Conservation (phyloP, 2,797 vertebrate genomes). For the Spinus olivaceus region DNA sequence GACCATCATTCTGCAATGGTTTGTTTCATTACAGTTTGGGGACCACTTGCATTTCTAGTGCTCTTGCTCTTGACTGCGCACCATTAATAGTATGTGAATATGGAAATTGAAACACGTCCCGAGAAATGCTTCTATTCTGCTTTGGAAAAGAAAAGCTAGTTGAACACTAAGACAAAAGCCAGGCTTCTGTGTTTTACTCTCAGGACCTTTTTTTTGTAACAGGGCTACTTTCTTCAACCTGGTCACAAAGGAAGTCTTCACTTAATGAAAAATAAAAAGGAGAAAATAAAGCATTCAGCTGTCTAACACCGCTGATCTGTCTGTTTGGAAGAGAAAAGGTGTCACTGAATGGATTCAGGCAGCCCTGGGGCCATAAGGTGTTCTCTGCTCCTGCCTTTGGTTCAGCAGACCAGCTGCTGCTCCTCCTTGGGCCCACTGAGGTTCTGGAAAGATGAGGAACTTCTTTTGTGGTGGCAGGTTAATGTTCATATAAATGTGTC, state of each 20-base stretch:
- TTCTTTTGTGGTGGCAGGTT: conserved; percentile 48
- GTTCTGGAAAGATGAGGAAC: not conserved
- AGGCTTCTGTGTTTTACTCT: conserved; percentile 77
- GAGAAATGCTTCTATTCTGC: conserved; percentile 38
- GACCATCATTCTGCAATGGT: conserved; percentile 19
- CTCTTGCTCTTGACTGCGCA: conserved; percentile 41
- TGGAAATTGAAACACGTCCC: conserved; percentile 48
- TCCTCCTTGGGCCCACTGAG: not conserved
- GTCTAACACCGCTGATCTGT: conserved; percentile 16
- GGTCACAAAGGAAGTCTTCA: conserved; percentile 68
- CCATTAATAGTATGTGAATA: conserved; percentile 55
- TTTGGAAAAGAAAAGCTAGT: conserved; percentile 56
- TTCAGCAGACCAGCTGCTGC: conserved; percentile 18
- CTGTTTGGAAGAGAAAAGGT: conserved; percentile 4
- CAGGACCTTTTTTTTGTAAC: conserved; percentile 79
- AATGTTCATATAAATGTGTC: conserved; percentile 57
- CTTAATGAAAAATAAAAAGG: not conserved
- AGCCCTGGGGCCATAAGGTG: not conserved
- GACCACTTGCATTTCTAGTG: conserved; percentile 51
- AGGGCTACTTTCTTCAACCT: conserved; percentile 76
- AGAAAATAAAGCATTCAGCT: conserved; percentile 23
- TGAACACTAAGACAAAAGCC: conserved; percentile 72
- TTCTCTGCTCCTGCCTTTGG: not conserved
- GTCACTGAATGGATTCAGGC: conserved; percentile 9
- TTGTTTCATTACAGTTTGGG: conserved; percentile 53